Evolutionary conservation across 1,140 invertebrate species (phyloP).

Genomic region (Drosophila melanica): DNA sequence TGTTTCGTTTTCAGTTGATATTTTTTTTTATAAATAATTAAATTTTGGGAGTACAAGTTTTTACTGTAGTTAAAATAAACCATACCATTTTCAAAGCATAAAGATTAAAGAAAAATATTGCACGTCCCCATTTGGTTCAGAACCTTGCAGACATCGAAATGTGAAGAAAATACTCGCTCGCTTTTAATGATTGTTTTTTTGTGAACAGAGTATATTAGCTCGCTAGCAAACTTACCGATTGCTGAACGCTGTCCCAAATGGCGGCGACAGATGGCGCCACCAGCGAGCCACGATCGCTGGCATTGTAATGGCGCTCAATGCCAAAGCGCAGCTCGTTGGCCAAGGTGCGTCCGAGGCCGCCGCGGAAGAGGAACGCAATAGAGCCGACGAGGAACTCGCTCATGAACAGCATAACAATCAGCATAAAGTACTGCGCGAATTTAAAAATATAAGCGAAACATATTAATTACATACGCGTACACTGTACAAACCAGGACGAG

Average conservation of each 20-base stretch:
- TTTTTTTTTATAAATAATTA: too few relatives aligned
- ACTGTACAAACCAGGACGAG: conserved; percentile 87
- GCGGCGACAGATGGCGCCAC: conserved; percentile 86
- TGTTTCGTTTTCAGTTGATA: too few relatives aligned
- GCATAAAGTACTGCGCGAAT: conserved; percentile 90
- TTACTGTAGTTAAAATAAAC: too few relatives aligned
- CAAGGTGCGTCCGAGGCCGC: conserved; percentile 87
- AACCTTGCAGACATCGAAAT: too few relatives aligned
- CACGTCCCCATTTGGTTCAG: too few relatives aligned
- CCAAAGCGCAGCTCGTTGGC: conserved; percentile 88
- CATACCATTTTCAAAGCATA: too few relatives aligned
- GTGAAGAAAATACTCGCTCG: too few relatives aligned
- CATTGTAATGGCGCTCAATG: conserved; percentile 89
- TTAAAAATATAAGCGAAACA: too few relatives aligned
- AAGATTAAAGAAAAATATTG: too few relatives aligned
- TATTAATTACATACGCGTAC: neutral
- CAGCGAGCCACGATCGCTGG: conserved; percentile 85
- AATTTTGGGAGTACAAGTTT: too few relatives aligned
- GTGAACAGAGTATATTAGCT: neutral
- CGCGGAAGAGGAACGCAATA: conserved; percentile 91
- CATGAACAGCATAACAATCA: conserved; percentile 92
- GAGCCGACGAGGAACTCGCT: conserved; percentile 91
- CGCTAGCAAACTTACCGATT: conserved; percentile 85
- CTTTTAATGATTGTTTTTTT: too few relatives aligned
- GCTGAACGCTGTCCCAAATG: conserved; percentile 91